Percentiles rank a stretch among this genome's conserved stretches.
Conservation (phyloP, 2,113 vertebrate genomes). For the Mesocricetus auratus region DNA sequence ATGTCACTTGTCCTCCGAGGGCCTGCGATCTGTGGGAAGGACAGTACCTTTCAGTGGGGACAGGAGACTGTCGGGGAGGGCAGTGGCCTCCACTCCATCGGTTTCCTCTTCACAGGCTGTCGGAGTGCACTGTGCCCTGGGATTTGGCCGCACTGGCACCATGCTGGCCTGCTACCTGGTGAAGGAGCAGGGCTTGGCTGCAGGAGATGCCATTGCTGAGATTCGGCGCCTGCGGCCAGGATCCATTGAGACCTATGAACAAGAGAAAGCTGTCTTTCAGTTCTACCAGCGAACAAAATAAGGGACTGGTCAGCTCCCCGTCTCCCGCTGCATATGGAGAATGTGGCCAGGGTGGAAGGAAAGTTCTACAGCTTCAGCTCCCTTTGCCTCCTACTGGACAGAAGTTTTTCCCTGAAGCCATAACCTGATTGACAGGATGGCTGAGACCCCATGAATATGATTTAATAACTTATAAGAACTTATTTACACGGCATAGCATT, state of each 20-base stretch:
- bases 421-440: not conserved
- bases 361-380: not conserved
- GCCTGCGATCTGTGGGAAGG: not conserved
- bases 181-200: slow-evolving; percentile 86
- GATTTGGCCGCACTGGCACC: slow-evolving; percentile 94
- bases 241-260: slow-evolving; percentile 95
- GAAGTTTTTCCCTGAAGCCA: not conserved
- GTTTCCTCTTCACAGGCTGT: slow-evolving; percentile 87
- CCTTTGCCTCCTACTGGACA: not conserved
- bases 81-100: not conserved
- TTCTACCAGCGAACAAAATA: slow-evolving; percentile 89
- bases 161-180: slow-evolving; percentile 97
- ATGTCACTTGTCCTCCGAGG: not conserved
- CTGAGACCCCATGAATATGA: slow-evolving; percentile 25
- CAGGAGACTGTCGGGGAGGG: not conserved
- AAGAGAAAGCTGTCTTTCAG: slow-evolving; percentile 93
- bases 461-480: not conserved
- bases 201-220: slow-evolving; percentile 90
- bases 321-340: not conserved
- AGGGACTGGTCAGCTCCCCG: not conserved
- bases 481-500: not conserved
- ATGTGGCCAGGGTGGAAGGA: not conserved
- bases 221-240: slow-evolving; percentile 91
- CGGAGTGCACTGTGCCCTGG: slow-evolving; percentile 95
- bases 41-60: not conserved